Conservation (phyloP, 2,888 invertebrate species). For the Ommatoiulus sabulosus region DNA sequence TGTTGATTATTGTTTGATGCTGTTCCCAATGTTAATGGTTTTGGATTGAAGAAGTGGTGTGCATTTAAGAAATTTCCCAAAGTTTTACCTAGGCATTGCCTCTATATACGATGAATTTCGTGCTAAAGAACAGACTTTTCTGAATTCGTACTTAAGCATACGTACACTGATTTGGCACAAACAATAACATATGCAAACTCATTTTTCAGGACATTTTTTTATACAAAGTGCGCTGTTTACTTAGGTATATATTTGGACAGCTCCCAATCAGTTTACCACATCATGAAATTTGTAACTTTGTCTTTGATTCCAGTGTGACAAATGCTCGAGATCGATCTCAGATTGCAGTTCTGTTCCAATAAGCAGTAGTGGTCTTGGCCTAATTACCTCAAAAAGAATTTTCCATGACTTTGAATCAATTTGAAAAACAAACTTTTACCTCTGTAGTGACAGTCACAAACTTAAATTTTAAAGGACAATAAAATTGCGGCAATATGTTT, state of each 20-base stretch:
- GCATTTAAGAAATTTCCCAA: conserved; percentile 31
- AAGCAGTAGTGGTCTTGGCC: conserved; percentile 1
- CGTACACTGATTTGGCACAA: not conserved
- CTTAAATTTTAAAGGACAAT: not conserved
- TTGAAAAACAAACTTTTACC: not conserved
- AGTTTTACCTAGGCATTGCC: not conserved
- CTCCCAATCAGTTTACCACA: too few relatives aligned
- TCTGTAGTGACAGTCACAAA: not conserved
- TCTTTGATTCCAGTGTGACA: too few relatives aligned
- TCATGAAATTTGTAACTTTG: too few relatives aligned
- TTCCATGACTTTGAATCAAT: not conserved
- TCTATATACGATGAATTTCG: not conserved
- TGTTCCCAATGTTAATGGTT: conserved; percentile 1
- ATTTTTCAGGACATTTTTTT: too few relatives aligned
- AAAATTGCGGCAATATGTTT: not conserved
- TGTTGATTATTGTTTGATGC: conserved; percentile 21
- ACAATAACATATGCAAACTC: too few relatives aligned
- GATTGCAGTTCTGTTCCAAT: not conserved
- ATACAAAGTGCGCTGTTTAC: too few relatives aligned
- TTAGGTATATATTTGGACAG: too few relatives aligned
- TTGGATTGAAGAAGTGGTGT: conserved; percentile 5
- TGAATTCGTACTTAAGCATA: not conserved
- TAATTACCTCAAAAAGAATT: conserved; percentile 8
- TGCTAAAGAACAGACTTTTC: not conserved
- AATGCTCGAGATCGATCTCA: not conserved